A percentile compares a stretch with the other conserved stretches of the same genome.
Conservation (phyloP, 2,888 invertebrate genomes). For the Taenaris catops region DNA sequence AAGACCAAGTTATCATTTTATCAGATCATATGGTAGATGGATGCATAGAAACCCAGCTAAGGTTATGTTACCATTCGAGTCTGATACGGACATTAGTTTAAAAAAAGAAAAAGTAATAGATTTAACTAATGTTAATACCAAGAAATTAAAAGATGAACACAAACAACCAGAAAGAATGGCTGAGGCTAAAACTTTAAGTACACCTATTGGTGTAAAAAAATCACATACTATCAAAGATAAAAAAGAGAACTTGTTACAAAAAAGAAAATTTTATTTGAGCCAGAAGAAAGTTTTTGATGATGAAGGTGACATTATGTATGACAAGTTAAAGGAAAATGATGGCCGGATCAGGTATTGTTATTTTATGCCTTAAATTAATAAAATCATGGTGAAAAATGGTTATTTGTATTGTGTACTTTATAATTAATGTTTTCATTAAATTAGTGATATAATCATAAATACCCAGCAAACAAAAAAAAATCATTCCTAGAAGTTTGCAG, state of each 20-base stretch:
- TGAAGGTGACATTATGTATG: constrained; percentile 77
- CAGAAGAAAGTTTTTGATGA: constrained; percentile 73
- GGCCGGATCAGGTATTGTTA: constrained; percentile 71
- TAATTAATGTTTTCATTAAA: too few species aligned
- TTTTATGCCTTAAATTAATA: too few species aligned
- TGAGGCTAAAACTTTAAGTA: background rate
- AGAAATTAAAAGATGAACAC: constrained; percentile 27
- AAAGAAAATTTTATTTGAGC: constrained; percentile 48
- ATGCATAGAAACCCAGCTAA: constrained; percentile 70
- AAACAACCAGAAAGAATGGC: constrained; percentile 16
- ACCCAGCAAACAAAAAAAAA: too few species aligned
- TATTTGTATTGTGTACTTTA: too few species aligned
- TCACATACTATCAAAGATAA: constrained; percentile 43
- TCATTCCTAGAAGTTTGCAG: too few species aligned
- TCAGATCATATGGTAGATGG: constrained; percentile 68
- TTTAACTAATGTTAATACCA: constrained; percentile 34
- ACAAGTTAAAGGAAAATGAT: constrained; percentile 82
- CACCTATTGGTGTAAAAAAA: constrained; percentile 14
- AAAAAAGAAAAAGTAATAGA: constrained; percentile 63
- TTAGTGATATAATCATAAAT: too few species aligned
- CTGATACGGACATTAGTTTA: constrained; percentile 38
- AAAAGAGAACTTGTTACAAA: constrained; percentile 44
- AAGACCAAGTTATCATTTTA: constrained; percentile 19
- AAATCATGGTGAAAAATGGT: too few species aligned
- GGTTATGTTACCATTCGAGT: constrained; percentile 69